Evolutionary conservation across 2,797 vertebrate species (phyloP).

Genomic region (Peromyscus attwateri): DNA sequence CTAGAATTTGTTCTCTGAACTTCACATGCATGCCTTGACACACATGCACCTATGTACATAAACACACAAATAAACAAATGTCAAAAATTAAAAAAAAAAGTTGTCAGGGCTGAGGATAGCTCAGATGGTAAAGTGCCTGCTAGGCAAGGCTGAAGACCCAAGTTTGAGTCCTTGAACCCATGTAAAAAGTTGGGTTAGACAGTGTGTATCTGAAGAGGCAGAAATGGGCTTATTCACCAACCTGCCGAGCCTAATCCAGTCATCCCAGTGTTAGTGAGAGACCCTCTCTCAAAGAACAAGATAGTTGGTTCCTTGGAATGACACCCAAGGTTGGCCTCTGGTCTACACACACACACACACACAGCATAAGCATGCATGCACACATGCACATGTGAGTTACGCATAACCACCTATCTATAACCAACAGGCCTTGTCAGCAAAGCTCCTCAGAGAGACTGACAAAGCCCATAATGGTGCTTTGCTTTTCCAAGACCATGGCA

Average conservation of each 20-base stretch:
- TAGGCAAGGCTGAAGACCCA: not conserved
- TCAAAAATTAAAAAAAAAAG: not conserved
- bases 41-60: not conserved
- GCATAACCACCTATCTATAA: not conserved
- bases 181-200: not conserved
- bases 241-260: not conserved
- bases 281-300: not conserved
- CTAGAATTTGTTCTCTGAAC: not conserved
- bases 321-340: not conserved
- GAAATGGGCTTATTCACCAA: not conserved
- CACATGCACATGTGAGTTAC: too few species aligned
- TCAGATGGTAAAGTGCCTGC: not conserved
- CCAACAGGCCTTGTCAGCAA: not conserved
- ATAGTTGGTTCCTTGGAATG: not conserved
- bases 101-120: not conserved
- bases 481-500: not conserved
- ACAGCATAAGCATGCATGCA: not conserved
- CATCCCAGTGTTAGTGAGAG: not conserved
- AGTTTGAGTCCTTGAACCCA: not conserved
- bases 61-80: not conserved
- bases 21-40: not conserved
- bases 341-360: not conserved
- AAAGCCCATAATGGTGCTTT: not conserved
- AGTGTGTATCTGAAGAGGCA: not conserved
- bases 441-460: fast-evolving